Evolutionary conservation across 2,888 invertebrate genomes (phyloP), one percentile per base, ranked within the genome.

Genomic region (Seira musarum): DNA sequence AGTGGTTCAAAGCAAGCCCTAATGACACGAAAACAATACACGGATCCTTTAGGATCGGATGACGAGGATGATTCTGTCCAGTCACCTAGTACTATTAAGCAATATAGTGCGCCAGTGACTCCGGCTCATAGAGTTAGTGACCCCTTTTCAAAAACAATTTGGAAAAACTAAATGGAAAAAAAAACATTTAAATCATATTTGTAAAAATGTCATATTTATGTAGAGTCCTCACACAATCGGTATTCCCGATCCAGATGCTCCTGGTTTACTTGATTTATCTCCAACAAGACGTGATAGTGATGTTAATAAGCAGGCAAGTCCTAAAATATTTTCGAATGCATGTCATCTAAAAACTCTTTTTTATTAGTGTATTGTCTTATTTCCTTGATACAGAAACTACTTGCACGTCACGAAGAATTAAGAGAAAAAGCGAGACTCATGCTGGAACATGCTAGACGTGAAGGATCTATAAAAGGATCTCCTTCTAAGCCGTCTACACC

Each of bases 1-100:
- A 60, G 8, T 82, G 66, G 69, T 19, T 17, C 71, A n/a, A 83
- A 83, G 60, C 78, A 87, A 30, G 85, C 83, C 67, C 90, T 96
- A 86, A 96, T 96, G 95, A 96, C 96, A 0, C 92, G 95, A 84
- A 92, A 95, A 73, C 95, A 96, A 89, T 90, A 95, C 84, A 93
- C 93, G 5, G 96, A 97, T 90, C 96, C 96, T 0, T 96, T 96
- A 89, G 96, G 95, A 67, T 96, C 96, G 30, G 96, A 96, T 87
- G 96, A 96, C 21, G 95, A 94, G 78, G 90, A 90, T 64, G 94
- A 94, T 15, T 80, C 84, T 66, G 83, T 82, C 30, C 74, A 81
- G 30, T 70, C 84, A 65, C 80, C 81, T 22, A 85, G 71, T 63
- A 80, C 80, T 6, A 69, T 80, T n/a, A 80, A 74, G 65, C 80